phyloP scores from a whole-genome alignment of 1,140 invertebrate genomes.

The Vanessa tameamea region DNA sequence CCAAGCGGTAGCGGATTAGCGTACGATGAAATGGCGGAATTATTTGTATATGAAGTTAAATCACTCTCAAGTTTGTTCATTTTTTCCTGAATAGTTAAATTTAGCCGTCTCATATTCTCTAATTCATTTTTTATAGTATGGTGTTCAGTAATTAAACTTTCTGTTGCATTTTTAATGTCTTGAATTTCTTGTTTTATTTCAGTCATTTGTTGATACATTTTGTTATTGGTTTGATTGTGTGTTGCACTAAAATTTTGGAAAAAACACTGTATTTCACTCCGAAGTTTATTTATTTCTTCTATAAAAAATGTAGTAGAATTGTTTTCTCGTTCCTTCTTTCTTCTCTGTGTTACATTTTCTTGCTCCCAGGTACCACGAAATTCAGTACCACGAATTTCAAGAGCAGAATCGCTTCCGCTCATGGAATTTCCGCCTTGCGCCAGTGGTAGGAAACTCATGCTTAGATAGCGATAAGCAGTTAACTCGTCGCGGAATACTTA shows the following conservation, averaged over 20 bases:
- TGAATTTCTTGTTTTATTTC: not conserved
- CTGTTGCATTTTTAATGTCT: conserved; percentile 2
- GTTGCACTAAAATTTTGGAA: conserved; percentile 1
- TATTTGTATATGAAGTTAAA: conserved; percentile 6
- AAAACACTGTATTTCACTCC: conserved; percentile 10
- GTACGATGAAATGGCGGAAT: not conserved
- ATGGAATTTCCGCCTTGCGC: not conserved
- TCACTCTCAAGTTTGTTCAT: conserved; percentile 14
- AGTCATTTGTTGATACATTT: conserved; percentile 10
- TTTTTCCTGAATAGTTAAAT: conserved; percentile 14
- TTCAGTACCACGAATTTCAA: conserved; percentile 1
- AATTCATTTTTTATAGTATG: conserved; percentile 7
- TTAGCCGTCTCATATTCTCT: conserved; percentile 11
- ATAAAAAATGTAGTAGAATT: not conserved
- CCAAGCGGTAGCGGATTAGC: conserved; percentile 18
- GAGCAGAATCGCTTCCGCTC: conserved; percentile 2
- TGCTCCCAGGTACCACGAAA: not conserved
- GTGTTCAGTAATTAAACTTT: conserved; percentile 3
- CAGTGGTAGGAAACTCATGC: conserved; percentile 3
- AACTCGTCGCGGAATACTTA: not conserved
- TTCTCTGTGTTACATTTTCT: conserved; percentile 4
- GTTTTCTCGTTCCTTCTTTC: not conserved
- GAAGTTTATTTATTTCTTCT: conserved; percentile 11
- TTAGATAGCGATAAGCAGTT: conserved; percentile 4
- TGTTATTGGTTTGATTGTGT: conserved; percentile 13